These are phyloP conservation scores for Pandemis heparana DNA, from an alignment of 2,888 invertebrate species.

Conservation along the genomic window DNA sequence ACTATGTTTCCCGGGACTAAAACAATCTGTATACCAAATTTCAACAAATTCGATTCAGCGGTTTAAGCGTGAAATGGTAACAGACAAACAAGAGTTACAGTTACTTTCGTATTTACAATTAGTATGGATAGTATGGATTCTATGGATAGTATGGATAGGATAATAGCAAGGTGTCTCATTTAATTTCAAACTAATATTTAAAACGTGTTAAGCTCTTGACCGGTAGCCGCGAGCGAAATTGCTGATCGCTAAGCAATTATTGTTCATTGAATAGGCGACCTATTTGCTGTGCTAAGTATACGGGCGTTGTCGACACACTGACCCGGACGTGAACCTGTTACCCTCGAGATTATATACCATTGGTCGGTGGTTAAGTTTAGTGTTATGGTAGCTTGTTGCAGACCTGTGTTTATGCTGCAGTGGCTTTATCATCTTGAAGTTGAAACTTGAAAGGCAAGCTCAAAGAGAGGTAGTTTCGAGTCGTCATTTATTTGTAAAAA, in stretches of 20 bases:
- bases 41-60: no score
- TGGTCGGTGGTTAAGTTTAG: neutral
- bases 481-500: no score
- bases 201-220: neutral
- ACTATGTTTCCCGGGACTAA: no score
- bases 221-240: conserved; percentile 1
- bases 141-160: no score
- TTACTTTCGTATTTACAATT: no score
- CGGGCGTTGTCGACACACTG: conserved; percentile 10
- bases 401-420: neutral
- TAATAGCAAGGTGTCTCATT: no score
- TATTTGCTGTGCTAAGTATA: neutral
- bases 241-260: conserved; percentile 2
- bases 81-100: no score
- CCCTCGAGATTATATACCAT: neutral
- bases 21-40: no score
- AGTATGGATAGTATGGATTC: no score
- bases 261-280: neutral
- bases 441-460: neutral
- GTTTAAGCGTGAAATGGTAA: no score
- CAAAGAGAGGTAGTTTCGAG: no score
- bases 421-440: neutral
- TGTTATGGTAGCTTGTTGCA: neutral
- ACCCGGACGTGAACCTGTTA: conserved; percentile 13
- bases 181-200: no score